These are phyloP conservation scores for Periparus ater DNA, from an alignment of 2,797 vertebrate genomes.

Conservation along the genomic window DNA sequence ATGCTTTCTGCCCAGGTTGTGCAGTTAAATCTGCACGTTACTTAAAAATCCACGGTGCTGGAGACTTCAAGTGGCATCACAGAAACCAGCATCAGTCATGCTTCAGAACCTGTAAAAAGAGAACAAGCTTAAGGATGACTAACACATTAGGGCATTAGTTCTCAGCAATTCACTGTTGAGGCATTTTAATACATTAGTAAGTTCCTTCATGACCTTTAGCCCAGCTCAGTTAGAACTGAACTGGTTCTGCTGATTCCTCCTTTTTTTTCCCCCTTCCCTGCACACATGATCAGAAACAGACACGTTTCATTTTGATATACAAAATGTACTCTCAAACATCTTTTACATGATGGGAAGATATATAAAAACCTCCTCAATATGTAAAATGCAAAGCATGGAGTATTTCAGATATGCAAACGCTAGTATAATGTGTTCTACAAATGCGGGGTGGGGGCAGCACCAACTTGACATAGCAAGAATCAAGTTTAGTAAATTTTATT, in stretches of 20 bases:
- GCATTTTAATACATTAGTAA: conserved; percentile 49
- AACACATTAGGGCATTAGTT: conserved; percentile 70
- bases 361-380: rapidly evolving
- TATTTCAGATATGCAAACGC: not conserved
- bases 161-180: conserved; percentile 69
- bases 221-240: conserved; percentile 42
- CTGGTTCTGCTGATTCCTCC: not conserved
- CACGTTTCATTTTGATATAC: not conserved
- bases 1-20: not conserved
- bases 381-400: not conserved
- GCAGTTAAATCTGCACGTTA: conserved; percentile 18
- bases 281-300: not conserved
- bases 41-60: conserved; percentile 25
- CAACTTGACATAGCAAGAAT: not conserved
- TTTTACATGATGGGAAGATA: not conserved
- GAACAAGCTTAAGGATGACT: conserved; percentile 77
- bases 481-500: not conserved
- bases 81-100: conserved; percentile 68
- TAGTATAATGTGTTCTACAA: not conserved
- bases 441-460: too few relatives aligned
- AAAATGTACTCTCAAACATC: not conserved
- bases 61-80: conserved; percentile 39
- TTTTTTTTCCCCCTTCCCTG: not conserved
- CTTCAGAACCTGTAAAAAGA: conserved; percentile 81
- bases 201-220: conserved; percentile 60